A percentile compares a stretch with the other conserved stretches of the same genome.
These are phyloP conservation scores for Phrixothrix hirtus DNA, from an alignment of 2,888 invertebrate genomes.

Conservation along the genomic window DNA sequence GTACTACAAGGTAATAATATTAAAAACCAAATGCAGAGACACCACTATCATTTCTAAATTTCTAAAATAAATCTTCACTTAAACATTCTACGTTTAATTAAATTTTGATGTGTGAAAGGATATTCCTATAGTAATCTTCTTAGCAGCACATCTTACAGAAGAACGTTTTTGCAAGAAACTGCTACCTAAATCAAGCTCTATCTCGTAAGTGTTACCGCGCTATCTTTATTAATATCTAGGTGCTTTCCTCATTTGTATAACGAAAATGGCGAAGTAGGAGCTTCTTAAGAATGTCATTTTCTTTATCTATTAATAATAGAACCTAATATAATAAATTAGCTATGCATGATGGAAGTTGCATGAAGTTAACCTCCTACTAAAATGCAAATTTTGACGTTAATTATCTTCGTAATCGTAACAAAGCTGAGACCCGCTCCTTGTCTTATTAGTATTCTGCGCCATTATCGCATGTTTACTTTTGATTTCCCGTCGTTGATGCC, in stretches of 20 bases:
- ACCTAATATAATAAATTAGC: conserved; percentile 43
- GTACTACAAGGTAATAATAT: no score
- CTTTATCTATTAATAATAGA: conserved; percentile 29
- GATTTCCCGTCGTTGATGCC: conserved; percentile 36
- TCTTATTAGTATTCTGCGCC: conserved; percentile 48
- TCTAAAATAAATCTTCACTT: not conserved
- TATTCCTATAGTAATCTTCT: conserved; percentile 11
- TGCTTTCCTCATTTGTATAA: conserved; percentile 17
- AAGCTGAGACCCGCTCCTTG: conserved; percentile 33
- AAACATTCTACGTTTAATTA: conserved; percentile 6
- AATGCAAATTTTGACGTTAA: conserved; percentile 50
- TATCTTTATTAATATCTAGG: conserved; percentile 25
- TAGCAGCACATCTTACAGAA: conserved; percentile 5
- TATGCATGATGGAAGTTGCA: conserved; percentile 47
- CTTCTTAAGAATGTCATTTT: conserved; percentile 20
- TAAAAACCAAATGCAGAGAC: no score
- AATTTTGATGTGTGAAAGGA: conserved; percentile 5
- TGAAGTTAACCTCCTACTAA: conserved; percentile 46
- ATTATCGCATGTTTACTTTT: conserved; percentile 48
- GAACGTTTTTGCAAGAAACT: conserved; percentile 8
- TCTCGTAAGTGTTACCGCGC: conserved; percentile 11
- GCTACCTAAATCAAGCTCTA: conserved; percentile 11
- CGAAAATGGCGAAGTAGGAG: conserved; percentile 13
- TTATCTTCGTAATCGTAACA: conserved; percentile 37
- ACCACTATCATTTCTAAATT: no score